Conservation (phyloP, 2,888 invertebrate species). For the Rhagonycha lutea region DNA sequence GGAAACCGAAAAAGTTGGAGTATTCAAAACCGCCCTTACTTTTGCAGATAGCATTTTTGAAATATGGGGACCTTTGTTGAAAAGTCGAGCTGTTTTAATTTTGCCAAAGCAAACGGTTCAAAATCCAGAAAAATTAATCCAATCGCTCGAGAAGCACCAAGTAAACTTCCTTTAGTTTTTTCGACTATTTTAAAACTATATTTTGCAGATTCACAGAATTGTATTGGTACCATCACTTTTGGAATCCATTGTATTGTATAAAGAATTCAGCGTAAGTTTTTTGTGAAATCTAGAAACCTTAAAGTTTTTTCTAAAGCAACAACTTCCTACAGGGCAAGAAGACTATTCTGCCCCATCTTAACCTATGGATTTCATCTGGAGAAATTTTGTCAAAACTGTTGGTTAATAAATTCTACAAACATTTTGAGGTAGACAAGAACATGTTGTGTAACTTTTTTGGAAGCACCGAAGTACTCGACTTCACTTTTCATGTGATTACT, state of each 20-base stretch:
- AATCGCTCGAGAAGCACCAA: background rate
- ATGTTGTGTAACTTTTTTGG: slow-evolving; percentile 87
- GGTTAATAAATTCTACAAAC: slow-evolving; percentile 75
- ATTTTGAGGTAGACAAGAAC: slow-evolving; percentile 67
- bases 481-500: slow-evolving; percentile 75
- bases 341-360: slow-evolving; percentile 61
- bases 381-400: slow-evolving; percentile 76
- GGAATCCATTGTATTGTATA: slow-evolving; percentile 76
- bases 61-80: slow-evolving; percentile 77
- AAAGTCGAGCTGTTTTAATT: slow-evolving; percentile 68
- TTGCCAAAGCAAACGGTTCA: slow-evolving; percentile 70
- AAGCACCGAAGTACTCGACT: slow-evolving; percentile 91
- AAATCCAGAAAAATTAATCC: slow-evolving; percentile 68
- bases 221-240: slow-evolving; percentile 85
- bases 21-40: slow-evolving; percentile 83
- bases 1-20: slow-evolving; percentile 64
- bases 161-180: background rate
- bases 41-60: slow-evolving; percentile 84
- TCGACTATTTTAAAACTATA: background rate
- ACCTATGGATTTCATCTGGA: slow-evolving; percentile 86
- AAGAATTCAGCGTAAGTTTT: slow-evolving; percentile 61
- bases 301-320: background rate
- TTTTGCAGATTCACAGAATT: slow-evolving; percentile 70
- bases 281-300: background rate
- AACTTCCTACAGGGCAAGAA: slow-evolving; percentile 48